Percentiles rank a stretch among this genome's conserved stretches.
These are phyloP conservation scores for Masticophis lateralis DNA, from an alignment of 2,797 vertebrate genomes.

Conservation along the genomic window DNA sequence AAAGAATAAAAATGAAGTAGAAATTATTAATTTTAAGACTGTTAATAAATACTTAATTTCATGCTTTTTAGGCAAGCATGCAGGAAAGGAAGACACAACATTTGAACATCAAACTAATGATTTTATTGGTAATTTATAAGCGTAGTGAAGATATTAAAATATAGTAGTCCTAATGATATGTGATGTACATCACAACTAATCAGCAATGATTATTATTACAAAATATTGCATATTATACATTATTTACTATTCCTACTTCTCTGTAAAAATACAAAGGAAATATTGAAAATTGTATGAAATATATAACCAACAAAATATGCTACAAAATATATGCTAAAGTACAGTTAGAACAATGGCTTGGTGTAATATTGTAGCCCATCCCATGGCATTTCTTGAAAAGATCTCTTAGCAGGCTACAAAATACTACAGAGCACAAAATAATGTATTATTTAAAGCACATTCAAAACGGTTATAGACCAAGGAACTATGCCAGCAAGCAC, in stretches of 20 bases:
- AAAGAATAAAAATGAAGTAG: background rate
- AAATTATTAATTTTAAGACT: background rate
- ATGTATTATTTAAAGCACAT: background rate
- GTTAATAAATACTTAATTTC: background rate
- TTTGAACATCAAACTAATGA: background rate
- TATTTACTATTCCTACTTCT: background rate
- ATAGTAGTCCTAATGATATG: background rate
- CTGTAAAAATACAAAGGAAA: background rate
- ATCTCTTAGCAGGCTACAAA: background rate
- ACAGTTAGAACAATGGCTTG: background rate
- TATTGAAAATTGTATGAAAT: background rate
- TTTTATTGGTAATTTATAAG: background rate
- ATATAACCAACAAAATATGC: background rate
- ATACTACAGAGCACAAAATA: background rate
- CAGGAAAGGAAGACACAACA: background rate
- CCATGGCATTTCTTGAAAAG: background rate
- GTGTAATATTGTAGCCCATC: background rate
- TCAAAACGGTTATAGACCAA: background rate
- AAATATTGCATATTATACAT: background rate
- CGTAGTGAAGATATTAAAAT: background rate
- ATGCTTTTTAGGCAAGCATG: background rate
- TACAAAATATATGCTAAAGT: background rate
- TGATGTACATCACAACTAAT: background rate
- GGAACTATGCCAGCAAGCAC: background rate
- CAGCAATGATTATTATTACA: background rate